Evolutionary conservation across 2,797 vertebrate species (phyloP).

Genomic region (Sebastes taczanowskii): DNA sequence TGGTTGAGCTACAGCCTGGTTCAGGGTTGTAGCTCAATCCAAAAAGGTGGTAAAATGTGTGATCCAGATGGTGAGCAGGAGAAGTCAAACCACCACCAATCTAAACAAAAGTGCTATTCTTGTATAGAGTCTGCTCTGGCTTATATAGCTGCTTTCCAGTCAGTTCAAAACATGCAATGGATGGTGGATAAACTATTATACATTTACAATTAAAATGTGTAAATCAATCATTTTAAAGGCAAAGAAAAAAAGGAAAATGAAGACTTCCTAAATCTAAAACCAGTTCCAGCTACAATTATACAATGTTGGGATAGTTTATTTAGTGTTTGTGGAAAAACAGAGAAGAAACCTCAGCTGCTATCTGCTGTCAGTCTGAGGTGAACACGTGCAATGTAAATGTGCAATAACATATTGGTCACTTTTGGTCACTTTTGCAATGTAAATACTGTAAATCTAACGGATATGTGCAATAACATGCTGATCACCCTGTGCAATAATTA

Average conservation of each 20-base stretch:
- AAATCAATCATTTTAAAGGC: not conserved
- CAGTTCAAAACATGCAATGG: not conserved
- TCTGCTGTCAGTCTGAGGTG: no score
- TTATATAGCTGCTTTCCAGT: not conserved
- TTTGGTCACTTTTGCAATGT: no score
- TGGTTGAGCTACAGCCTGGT: not conserved
- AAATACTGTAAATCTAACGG: no score
- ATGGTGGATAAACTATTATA: not conserved
- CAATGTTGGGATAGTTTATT: not conserved
- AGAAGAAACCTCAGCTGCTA: slow-evolving; percentile 9
- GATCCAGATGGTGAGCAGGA: slow-evolving; percentile 43
- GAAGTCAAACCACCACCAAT: not conserved
- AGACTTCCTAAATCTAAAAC: not conserved
- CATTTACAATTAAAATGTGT: not conserved
- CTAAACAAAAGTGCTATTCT: slow-evolving; percentile 6
- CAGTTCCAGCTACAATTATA: not conserved
- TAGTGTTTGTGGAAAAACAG: not conserved
- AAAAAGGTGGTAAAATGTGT: slow-evolving; percentile 49
- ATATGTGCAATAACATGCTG: no score
- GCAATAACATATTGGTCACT: rapidly evolving
- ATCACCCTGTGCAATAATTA: no score
- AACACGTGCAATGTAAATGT: no score
- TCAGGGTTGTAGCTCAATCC: slow-evolving; percentile 16
- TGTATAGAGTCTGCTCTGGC: not conserved
- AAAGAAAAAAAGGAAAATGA: not conserved